Evolutionary conservation across 2,888 invertebrate genomes (phyloP).

Genomic region (Perithous albicinctus): DNA sequence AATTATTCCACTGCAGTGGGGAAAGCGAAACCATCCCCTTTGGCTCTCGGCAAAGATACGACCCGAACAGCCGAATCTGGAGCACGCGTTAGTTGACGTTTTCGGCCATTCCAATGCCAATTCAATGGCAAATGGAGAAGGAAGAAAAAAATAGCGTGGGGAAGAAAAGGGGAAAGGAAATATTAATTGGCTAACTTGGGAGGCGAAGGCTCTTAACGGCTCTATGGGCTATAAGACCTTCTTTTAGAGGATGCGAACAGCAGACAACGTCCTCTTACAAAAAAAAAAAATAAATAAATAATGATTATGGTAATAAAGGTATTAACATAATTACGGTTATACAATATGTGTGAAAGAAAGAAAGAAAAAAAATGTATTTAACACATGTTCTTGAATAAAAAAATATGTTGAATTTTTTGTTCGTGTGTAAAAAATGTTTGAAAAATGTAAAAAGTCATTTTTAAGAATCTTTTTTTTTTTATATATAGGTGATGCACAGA

Average conservation of each 20-base stretch:
- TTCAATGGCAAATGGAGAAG: slow-evolving; percentile 36
- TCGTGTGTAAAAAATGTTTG: neutral
- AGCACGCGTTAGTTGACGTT: slow-evolving; percentile 28
- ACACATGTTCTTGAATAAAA: too few relatives aligned
- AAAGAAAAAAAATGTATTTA: too few relatives aligned
- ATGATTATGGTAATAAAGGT: neutral
- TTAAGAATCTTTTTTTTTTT: too few relatives aligned
- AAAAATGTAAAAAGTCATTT: neutral
- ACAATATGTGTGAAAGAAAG: neutral
- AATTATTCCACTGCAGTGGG: slow-evolving; percentile 68
- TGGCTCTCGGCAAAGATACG: slow-evolving; percentile 15
- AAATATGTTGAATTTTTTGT: neutral
- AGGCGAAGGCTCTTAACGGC: slow-evolving; percentile 8
- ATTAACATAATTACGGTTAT: neutral
- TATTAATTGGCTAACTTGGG: slow-evolving; percentile 62
- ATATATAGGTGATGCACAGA: neutral
- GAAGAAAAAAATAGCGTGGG: slow-evolving; percentile 1
- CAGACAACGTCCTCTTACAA: neutral
- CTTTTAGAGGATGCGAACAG: slow-evolving; percentile 13
- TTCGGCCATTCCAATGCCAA: slow-evolving; percentile 23
- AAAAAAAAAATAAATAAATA: neutral
- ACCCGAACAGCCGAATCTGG: slow-evolving; percentile 2
- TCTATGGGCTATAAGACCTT: slow-evolving; percentile 7
- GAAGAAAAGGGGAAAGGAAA: slow-evolving; percentile 62
- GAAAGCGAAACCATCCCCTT: slow-evolving; percentile 15